Percentiles rank a stretch among this genome's conserved stretches.
phyloP scores from a whole-genome alignment of 2,888 invertebrate species.

The Erynnis tages region DNA sequence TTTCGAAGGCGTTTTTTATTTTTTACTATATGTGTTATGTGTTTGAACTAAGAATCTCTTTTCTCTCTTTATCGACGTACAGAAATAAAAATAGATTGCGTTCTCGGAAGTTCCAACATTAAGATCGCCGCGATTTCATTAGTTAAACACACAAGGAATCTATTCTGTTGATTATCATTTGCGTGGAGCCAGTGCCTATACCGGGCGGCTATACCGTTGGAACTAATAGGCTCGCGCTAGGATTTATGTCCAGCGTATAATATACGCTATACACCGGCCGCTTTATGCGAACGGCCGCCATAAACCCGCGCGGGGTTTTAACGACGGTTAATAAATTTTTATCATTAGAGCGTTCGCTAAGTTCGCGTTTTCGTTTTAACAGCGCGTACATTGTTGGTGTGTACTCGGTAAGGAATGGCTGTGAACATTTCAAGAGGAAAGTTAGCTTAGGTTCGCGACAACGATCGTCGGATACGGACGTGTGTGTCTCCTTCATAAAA shows the following conservation, averaged over 20 bases:
- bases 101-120: neutral
- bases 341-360: constrained; percentile 59
- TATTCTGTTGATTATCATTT: constrained; percentile 30
- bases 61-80: no score
- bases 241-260: no score
- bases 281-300: constrained; percentile 65
- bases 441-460: constrained; percentile 32
- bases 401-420: no score
- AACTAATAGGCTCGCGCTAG: constrained; percentile 75
- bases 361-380: constrained; percentile 35
- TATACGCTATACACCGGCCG: constrained; percentile 55
- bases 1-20: no score
- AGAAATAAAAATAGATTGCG: no score
- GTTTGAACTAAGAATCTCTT: no score
- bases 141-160: constrained; percentile 43
- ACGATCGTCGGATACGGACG: constrained; percentile 37
- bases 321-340: constrained; percentile 74
- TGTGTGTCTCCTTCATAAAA: no score
- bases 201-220: constrained; percentile 70
- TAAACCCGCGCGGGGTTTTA: constrained; percentile 65
- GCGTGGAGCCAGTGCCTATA: constrained; percentile 48
- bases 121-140: constrained; percentile 23
- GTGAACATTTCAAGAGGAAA: no score
- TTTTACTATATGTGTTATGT: no score
- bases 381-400: constrained; percentile 39